Conservation (phyloP, 2,888 invertebrate genomes). For the Nemotelus pantherinus region DNA sequence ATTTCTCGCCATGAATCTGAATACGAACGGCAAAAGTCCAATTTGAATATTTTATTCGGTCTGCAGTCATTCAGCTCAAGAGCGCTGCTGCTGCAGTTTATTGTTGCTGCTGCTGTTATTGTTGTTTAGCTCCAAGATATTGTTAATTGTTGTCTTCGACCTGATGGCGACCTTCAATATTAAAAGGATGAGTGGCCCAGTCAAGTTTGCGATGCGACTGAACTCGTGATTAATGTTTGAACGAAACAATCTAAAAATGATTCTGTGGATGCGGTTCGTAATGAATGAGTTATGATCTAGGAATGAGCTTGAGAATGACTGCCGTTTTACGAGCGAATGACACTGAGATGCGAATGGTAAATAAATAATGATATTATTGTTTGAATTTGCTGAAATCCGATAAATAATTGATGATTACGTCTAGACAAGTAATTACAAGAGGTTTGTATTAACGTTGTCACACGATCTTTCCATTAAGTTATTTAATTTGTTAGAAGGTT, state of each 20-base stretch:
- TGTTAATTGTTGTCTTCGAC: constrained; percentile 43
- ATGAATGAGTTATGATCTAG: constrained; percentile 21
- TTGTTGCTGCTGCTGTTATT: not conserved
- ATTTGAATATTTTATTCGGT: constrained; percentile 49
- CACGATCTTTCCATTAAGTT: no score
- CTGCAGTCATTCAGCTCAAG: constrained; percentile 16
- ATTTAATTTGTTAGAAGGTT: no score
- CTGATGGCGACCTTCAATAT: constrained; percentile 39
- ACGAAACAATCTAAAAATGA: constrained; percentile 24
- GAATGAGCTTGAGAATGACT: not conserved
- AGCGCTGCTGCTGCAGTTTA: not conserved
- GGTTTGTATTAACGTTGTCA: no score
- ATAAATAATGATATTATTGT: not conserved
- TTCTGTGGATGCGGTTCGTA: not conserved
- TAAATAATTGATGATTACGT: not conserved
- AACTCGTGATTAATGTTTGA: constrained; percentile 26
- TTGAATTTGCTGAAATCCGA: not conserved
- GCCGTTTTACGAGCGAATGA: not conserved
- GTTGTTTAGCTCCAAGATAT: not conserved
- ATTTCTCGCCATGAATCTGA: constrained; percentile 18
- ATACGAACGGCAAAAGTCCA: constrained; percentile 44
- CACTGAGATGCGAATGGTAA: not conserved
- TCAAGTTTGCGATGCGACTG: not conserved
- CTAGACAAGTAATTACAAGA: constrained; percentile 14
- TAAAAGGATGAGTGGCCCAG: constrained; percentile 29